These are phyloP conservation scores for Hirudinaria manillensis DNA, from an alignment of 2,888 invertebrate species.

Conservation along the genomic window DNA sequence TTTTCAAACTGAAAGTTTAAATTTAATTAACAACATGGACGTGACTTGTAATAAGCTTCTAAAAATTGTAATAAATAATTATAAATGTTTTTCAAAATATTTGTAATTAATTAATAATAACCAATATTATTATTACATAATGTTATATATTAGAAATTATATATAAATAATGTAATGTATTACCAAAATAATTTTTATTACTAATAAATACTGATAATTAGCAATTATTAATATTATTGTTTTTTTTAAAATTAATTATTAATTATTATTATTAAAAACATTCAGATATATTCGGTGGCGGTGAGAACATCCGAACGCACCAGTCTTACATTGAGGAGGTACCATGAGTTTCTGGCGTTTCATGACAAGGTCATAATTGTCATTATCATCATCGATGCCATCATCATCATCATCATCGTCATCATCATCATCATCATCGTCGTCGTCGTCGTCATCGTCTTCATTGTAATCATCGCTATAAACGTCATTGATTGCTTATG, in stretches of 20 bases:
- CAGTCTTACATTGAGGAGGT: background rate
- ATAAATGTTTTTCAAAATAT: background rate
- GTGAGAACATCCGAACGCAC: background rate
- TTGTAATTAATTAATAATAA: background rate
- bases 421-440: conserved; percentile 13
- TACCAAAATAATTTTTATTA: background rate
- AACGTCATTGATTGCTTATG: too few species aligned
- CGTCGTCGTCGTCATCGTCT: conserved; percentile 2
- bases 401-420: conserved; percentile 23
- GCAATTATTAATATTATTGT: too few species aligned
- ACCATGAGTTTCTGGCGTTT: background rate
- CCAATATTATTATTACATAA: background rate
- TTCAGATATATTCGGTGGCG: background rate
- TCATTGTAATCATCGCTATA: background rate
- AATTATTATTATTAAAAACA: background rate
- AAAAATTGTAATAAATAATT: background rate
- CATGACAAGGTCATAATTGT: background rate
- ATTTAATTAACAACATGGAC: too few species aligned
- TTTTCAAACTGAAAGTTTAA: too few species aligned
- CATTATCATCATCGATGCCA: conserved; percentile 13
- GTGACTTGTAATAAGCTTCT: too few species aligned
- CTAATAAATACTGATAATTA: too few species aligned
- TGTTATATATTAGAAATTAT: background rate
- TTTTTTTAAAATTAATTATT: too few species aligned
- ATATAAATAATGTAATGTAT: background rate